These are phyloP conservation scores for Cephalopterus ornatus DNA, from an alignment of 2,113 vertebrate genomes.

Conservation along the genomic window DNA sequence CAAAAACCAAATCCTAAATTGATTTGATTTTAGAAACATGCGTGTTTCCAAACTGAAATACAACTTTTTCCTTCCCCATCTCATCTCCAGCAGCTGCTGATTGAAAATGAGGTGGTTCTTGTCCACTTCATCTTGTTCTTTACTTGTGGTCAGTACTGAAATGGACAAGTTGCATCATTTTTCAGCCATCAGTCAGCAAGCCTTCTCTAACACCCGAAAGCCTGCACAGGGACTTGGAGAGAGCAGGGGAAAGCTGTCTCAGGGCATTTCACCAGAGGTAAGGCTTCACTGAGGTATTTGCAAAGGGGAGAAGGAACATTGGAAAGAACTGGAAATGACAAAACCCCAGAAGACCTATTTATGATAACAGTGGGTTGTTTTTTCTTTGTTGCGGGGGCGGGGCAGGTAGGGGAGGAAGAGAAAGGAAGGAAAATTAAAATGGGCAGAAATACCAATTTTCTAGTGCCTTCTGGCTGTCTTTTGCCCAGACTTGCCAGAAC, in stretches of 20 bases:
- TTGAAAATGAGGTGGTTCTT: background rate
- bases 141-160: background rate
- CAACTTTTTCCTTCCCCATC: background rate
- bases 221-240: background rate
- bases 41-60: background rate
- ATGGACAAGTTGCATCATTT: background rate
- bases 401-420: too few relatives aligned
- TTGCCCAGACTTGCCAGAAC: background rate
- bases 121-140: background rate
- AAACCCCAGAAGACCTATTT: background rate
- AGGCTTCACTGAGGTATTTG: background rate
- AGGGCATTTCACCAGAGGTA: background rate
- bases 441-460: background rate
- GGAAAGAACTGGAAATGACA: background rate
- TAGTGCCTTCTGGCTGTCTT: background rate
- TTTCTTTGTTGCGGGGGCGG: background rate
- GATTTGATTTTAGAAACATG: background rate
- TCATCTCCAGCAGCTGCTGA: background rate
- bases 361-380: background rate
- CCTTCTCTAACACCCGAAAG: background rate
- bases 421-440: background rate
- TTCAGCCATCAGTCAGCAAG: background rate
- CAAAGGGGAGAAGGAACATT: background rate
- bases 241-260: background rate
- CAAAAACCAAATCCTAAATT: background rate